Percentiles rank a stretch among this genome's conserved stretches.
These are phyloP conservation scores for Melolontha melolontha DNA, from an alignment of 2,888 invertebrate genomes.

Conservation along the genomic window DNA sequence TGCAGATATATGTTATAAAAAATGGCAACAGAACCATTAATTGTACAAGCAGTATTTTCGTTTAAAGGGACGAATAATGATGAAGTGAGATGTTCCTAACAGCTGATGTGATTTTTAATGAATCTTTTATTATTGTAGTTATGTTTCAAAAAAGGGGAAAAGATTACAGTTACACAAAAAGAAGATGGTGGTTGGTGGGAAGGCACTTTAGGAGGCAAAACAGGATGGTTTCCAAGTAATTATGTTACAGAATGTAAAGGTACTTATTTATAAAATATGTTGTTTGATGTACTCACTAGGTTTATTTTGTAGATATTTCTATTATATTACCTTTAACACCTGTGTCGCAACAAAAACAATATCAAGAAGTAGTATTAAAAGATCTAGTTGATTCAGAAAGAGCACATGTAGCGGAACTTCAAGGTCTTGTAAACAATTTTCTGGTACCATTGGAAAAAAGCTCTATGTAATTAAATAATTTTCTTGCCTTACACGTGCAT, in stretches of 20 bases:
- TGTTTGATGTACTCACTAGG: background rate
- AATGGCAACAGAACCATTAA: slow-evolving; percentile 73
- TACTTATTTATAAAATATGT: slow-evolving; percentile 50
- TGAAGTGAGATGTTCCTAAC: slow-evolving; percentile 73
- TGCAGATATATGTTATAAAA: slow-evolving; percentile 41
- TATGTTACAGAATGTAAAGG: slow-evolving; percentile 92
- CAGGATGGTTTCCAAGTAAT: slow-evolving; percentile 99
- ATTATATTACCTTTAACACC: slow-evolving; percentile 62
- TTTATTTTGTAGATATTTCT: slow-evolving; percentile 36
- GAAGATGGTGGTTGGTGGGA: slow-evolving; percentile 99
- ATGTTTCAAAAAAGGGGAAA: slow-evolving; percentile 94
- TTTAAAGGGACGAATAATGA: slow-evolving; percentile 98
- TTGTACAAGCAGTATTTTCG: slow-evolving; percentile 92
- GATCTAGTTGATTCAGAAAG: slow-evolving; percentile 94
- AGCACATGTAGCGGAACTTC: slow-evolving; percentile 90
- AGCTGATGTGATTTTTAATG: background rate
- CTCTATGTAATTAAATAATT: slow-evolving; percentile 79
- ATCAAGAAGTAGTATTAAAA: slow-evolving; percentile 86
- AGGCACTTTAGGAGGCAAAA: slow-evolving; percentile 93
- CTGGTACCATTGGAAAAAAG: slow-evolving; percentile 88
- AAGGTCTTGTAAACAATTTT: slow-evolving; percentile 86
- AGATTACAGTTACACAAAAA: slow-evolving; percentile 95
- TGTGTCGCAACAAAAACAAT: slow-evolving; percentile 77
- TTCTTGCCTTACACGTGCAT: background rate
- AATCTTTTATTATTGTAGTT: slow-evolving; percentile 69